phyloP scores from a whole-genome alignment of 2,888 invertebrate genomes.

The Scelioninae gen. 2 region DNA sequence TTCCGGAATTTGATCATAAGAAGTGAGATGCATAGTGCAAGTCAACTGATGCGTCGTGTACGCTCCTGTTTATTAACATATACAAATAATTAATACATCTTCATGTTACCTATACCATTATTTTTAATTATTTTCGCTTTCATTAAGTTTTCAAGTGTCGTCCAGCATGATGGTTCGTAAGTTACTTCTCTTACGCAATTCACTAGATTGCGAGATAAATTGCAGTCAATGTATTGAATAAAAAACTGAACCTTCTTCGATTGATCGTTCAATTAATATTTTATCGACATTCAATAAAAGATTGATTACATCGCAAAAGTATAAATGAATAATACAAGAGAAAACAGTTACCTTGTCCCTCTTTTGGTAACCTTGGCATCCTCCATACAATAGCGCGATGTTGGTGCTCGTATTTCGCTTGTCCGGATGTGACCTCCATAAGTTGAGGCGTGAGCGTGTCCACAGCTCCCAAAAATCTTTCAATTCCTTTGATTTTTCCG shows the following conservation, averaged over 20 bases:
- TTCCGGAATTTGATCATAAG: constrained; percentile 97
- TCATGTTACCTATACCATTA: no score
- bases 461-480: constrained; percentile 92
- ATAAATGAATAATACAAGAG: constrained; percentile 7
- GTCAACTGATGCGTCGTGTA: constrained; percentile 98
- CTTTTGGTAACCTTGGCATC: constrained; percentile 97
- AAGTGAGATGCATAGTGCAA: constrained; percentile 95
- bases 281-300: not conserved
- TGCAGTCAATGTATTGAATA: no score
- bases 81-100: no score
- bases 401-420: constrained; percentile 99
- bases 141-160: no score
- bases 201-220: no score
- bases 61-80: constrained; percentile 81
- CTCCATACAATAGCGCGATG: constrained; percentile 98
- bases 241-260: no score
- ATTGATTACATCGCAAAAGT: not conserved
- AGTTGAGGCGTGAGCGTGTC: constrained; percentile 93
- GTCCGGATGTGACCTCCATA: constrained; percentile 96
- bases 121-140: no score
- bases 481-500: constrained; percentile 94
- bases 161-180: no score
- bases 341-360: constrained; percentile 94
- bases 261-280: constrained; percentile 10
- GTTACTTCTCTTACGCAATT: no score